phyloP scores from a whole-genome alignment of 2,113 vertebrate species.

The Nettapus auritus region DNA sequence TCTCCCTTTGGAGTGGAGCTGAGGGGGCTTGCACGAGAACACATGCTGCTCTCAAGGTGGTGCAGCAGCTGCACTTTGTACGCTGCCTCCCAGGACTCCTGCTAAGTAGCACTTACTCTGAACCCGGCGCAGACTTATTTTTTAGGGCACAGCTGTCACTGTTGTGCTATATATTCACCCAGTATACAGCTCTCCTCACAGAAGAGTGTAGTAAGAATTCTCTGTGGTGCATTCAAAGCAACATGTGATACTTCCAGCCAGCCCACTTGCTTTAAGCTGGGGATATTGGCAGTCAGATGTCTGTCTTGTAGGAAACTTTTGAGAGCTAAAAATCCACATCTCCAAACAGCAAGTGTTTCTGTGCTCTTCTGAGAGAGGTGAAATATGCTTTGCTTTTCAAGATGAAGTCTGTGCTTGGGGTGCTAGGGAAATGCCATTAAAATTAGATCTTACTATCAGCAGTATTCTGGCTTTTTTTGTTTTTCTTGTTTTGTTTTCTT shows the following conservation, averaged over 20 bases:
- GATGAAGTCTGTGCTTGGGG: background rate
- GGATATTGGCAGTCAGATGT: background rate
- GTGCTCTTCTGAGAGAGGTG: background rate
- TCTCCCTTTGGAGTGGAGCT: background rate
- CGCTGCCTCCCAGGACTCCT: background rate
- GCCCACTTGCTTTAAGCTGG: background rate
- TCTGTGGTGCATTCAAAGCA: background rate
- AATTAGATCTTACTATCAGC: background rate
- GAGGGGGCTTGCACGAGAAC: background rate
- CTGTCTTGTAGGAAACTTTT: background rate
- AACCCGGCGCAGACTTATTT: background rate
- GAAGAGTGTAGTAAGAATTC: constrained; percentile 18
- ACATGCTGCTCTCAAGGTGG: background rate
- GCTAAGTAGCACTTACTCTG: background rate
- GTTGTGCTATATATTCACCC: background rate
- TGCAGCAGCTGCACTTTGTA: constrained; percentile 37
- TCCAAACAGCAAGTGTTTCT: background rate
- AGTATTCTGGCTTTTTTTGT: background rate
- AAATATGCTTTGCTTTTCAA: background rate
- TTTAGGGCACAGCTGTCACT: constrained; percentile 46
- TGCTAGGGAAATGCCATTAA: background rate
- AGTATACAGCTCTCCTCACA: background rate
- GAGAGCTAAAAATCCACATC: background rate
- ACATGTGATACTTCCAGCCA: constrained; percentile 7
- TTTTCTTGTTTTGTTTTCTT: background rate